These are phyloP conservation scores for Mesocricetus auratus DNA, from an alignment of 2,113 vertebrate genomes.

Conservation along the genomic window DNA sequence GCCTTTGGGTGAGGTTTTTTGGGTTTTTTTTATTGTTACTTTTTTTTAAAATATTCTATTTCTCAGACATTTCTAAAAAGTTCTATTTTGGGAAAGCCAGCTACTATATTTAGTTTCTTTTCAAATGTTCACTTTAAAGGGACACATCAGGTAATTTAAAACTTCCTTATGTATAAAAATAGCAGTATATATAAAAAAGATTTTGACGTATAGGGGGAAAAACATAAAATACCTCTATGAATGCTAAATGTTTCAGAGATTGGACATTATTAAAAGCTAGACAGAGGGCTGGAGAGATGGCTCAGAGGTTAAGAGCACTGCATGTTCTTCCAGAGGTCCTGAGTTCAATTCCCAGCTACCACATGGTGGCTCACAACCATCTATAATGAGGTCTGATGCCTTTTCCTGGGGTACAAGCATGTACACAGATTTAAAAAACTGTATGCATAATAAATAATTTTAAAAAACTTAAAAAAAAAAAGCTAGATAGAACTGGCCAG, in stretches of 20 bases:
- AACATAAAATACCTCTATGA: background rate
- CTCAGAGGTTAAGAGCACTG: too few species aligned
- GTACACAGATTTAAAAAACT: too few species aligned
- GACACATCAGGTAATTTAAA: conserved; percentile 8
- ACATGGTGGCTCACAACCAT: too few species aligned
- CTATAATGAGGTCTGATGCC: too few species aligned
- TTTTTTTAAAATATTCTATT: background rate
- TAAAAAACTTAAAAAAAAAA: too few species aligned
- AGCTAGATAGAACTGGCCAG: background rate
- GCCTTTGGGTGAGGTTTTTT: background rate
- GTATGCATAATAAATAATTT: too few species aligned
- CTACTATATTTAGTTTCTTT: conserved; percentile 38
- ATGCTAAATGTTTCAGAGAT: background rate
- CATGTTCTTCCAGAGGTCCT: too few species aligned
- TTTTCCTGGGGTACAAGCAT: too few species aligned
- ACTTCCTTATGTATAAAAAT: background rate
- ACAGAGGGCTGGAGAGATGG: too few species aligned
- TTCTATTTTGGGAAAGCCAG: conserved; percentile 16
- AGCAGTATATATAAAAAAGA: background rate
- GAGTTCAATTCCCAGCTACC: too few species aligned
- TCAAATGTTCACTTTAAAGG: conserved; percentile 28
- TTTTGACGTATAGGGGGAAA: background rate
- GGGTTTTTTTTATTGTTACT: background rate
- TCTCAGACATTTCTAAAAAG: background rate
- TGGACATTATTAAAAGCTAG: background rate